A percentile compares a stretch with the other conserved stretches of the same genome.
These are phyloP conservation scores for Ranitomeya variabilis DNA, from an alignment of 2,113 vertebrate species.

Conservation along the genomic window DNA sequence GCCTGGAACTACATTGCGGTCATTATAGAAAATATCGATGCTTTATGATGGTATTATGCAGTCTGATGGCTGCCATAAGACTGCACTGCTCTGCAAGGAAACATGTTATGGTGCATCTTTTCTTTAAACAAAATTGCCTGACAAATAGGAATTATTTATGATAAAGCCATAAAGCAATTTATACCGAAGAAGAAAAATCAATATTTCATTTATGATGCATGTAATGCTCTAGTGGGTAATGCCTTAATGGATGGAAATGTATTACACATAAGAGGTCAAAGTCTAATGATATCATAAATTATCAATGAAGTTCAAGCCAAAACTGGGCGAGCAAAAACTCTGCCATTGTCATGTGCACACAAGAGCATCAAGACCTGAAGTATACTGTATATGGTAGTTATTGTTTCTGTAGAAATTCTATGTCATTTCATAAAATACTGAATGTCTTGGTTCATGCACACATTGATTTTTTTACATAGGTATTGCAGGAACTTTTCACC, in stretches of 20 bases:
- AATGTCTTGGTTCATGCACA: too few relatives aligned
- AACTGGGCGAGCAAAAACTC: slow-evolving; percentile 23
- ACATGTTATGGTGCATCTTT: background rate
- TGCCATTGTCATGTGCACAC: background rate
- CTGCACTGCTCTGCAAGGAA: background rate
- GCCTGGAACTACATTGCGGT: slow-evolving; percentile 20
- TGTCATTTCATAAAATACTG: too few relatives aligned
- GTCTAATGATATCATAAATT: slow-evolving; percentile 66
- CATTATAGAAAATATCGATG: slow-evolving; percentile 16
- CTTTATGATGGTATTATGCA: slow-evolving; percentile 17
- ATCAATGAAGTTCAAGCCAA: slow-evolving; percentile 60
- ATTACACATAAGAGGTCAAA: slow-evolving; percentile 66
- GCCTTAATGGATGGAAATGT: slow-evolving; percentile 72
- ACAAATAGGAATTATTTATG: slow-evolving; percentile 56
- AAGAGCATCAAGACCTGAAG: background rate
- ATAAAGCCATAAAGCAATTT: slow-evolving; percentile 60
- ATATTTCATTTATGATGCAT: slow-evolving; percentile 73
- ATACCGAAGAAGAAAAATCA: slow-evolving; percentile 63
- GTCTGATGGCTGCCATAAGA: background rate
- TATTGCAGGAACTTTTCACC: too few relatives aligned
- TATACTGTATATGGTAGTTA: too few relatives aligned
- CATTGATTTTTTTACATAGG: too few relatives aligned
- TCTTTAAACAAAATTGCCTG: slow-evolving; percentile 22
- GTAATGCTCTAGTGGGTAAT: slow-evolving; percentile 65
- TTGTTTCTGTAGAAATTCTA: too few relatives aligned